These are phyloP conservation scores for Pollenia amentaria DNA, from an alignment of 2,888 invertebrate species.

Conservation along the genomic window DNA sequence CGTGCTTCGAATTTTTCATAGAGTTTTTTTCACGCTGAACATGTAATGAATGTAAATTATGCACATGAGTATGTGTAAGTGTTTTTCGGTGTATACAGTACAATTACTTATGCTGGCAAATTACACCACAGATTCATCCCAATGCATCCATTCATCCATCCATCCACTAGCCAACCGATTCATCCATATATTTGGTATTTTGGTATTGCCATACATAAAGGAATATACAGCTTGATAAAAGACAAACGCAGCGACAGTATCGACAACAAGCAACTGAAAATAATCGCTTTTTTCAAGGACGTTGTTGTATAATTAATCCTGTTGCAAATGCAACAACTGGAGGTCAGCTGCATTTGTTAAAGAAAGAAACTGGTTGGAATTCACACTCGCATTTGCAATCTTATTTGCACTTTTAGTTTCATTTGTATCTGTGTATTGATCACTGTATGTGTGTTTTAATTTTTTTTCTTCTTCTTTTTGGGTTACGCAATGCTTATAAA, in stretches of 20 bases:
- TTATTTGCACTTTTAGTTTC: constrained; percentile 41
- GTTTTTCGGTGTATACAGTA: constrained; percentile 42
- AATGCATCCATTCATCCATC: background rate
- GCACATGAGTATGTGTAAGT: constrained; percentile 1
- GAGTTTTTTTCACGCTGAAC: constrained; percentile 13
- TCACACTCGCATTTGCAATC: constrained; percentile 14
- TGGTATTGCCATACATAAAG: background rate
- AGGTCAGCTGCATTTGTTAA: constrained; percentile 61
- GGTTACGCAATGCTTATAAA: constrained; percentile 61
- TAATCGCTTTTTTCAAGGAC: constrained; percentile 70
- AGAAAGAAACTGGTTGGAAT: constrained; percentile 49
- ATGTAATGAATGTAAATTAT: constrained; percentile 50
- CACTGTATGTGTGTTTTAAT: background rate
- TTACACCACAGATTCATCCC: background rate
- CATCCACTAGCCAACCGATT: background rate
- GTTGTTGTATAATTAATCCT: constrained; percentile 71
- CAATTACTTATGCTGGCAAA: constrained; percentile 47
- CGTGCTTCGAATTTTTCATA: background rate
- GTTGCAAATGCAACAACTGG: constrained; percentile 60
- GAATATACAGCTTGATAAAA: background rate
- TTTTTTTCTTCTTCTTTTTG: constrained; percentile 33
- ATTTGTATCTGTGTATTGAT: background rate
- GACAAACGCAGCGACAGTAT: background rate
- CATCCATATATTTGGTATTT: background rate
- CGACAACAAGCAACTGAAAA: constrained; percentile 21